Base-by-base conservation (phyloP, 1,140 invertebrate species). In the Argopecten irradians region DNA sequence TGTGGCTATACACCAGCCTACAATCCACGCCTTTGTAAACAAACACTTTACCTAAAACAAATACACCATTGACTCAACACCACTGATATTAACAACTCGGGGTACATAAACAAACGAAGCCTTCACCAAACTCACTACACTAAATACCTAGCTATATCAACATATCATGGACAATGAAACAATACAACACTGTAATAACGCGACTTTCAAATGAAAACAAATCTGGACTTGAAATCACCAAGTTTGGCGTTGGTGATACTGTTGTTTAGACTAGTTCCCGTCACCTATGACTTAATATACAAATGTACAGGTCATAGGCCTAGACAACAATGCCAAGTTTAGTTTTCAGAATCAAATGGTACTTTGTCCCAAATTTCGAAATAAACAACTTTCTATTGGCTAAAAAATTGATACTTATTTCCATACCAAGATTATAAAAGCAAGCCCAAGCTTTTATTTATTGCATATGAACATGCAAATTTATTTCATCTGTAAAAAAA, bases 31-130 rank as follows among this genome's bases (percentile, higher is more conserved):
- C 55, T 71, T 71, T 71, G 55, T 71, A 71, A 71, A 71, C 55
- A 71, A 46, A 71, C 55, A 71, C 55, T 71, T 71, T 28, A 71
- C 55, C 55, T 71, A 71, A 71, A 71, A 71, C 55, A 71, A 71
- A 71, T 71, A 71, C 16, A 28, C 55, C 55, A 71, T 71, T 71
- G 55, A 71, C 55, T 71, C 55, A 71, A 71, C 55, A 71, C 55
- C 22, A 71, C 55, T 28, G 0, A 71, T 71, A 71, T 71, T 71
- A 71, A 1, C 22, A 71, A 71, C 55, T 71, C 43, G 3, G 22
- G 43, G 43, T 55, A 55, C n/a, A 71, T 71, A 71, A 28, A 71
- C 55, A 71, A 46, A 71, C n/a, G 22, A 2, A 28, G 22, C 55
- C 55, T 71, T n/a, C n/a, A 71, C 55, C 8, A 11, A 13, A n/a